Conservation (phyloP, 1,140 invertebrate genomes). For the Diuraphis noxia region DNA sequence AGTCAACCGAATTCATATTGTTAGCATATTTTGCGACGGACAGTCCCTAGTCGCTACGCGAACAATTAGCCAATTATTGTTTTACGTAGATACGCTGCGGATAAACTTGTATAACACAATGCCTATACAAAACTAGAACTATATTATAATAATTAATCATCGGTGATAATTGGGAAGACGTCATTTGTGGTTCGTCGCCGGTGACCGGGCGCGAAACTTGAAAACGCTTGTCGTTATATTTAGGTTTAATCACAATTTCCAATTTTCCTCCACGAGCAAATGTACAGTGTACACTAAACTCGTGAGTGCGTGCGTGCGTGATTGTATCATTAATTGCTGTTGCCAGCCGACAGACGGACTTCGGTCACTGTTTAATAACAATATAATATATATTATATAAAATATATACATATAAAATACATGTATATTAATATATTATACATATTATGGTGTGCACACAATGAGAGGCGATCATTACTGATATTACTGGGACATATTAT, state of each 20-base stretch:
- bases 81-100: too few species aligned
- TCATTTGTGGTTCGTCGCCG: neutral
- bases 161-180: neutral
- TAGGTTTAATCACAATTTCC: neutral
- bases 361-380: neutral
- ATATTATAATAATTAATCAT: neutral
- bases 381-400: neutral
- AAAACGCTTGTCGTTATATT: neutral
- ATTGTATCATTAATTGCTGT: neutral
- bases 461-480: neutral
- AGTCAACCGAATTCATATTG: neutral
- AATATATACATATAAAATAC: neutral
- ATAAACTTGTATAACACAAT: too few species aligned
- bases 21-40: neutral
- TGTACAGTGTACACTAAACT: neutral
- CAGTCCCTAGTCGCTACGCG: too few species aligned
- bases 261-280: neutral
- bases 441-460: too few species aligned
- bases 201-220: neutral
- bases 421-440: too few species aligned
- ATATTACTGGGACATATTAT: neutral
- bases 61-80: conserved; percentile 7
- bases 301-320: neutral
- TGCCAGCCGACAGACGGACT: neutral
- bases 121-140: neutral